Conservation (phyloP, 2,797 vertebrate species). For the Scyliorhinus canicula region DNA sequence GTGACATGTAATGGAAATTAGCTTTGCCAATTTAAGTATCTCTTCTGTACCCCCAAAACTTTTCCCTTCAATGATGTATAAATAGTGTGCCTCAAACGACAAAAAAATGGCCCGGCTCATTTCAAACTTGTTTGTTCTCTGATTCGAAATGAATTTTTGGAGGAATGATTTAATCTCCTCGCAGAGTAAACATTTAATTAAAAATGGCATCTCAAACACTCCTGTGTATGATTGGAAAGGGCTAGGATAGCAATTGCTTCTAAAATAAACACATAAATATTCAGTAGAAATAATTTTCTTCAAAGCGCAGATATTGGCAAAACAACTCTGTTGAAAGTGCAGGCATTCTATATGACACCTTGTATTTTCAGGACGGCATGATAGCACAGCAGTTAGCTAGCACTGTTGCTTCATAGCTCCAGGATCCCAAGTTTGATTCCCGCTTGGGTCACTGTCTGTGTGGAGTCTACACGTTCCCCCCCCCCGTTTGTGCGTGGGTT, state of each 20-base stretch:
- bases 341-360: not conserved
- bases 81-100: not conserved
- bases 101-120: not conserved
- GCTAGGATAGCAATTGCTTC: not conserved
- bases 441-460: no score
- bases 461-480: no score
- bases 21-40: not conserved
- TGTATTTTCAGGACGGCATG: no score
- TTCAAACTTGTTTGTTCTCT: not conserved
- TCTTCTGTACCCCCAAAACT: not conserved
- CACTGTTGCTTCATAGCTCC: no score
- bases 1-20: not conserved
- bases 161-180: not conserved
- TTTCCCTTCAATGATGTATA: not conserved
- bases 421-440: no score
- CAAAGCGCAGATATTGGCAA: not conserved
- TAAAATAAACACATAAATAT: not conserved
- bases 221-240: not conserved
- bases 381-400: no score
- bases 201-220: not conserved
- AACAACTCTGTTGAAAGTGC: not conserved
- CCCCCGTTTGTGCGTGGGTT: no score
- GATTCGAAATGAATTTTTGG: not conserved
- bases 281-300: not conserved
- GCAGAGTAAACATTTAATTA: conserved; percentile 15